Evolutionary conservation across 2,888 invertebrate species (phyloP).

Genomic region (Caenorhabditis auriculariae): DNA sequence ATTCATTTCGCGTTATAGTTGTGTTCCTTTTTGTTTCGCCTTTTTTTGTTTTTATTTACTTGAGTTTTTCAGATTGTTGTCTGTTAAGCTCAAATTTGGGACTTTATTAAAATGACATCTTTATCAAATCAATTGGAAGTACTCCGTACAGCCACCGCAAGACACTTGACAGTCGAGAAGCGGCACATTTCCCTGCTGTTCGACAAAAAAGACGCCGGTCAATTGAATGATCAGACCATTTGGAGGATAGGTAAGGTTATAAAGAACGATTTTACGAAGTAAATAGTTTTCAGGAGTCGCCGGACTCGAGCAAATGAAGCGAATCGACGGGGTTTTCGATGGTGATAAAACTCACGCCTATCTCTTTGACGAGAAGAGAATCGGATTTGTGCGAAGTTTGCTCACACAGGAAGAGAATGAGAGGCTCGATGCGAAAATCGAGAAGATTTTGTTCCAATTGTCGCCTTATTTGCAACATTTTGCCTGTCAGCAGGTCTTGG

Average conservation of each 20-base stretch:
- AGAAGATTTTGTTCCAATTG: slow-evolving; percentile 76
- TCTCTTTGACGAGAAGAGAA: slow-evolving; percentile 78
- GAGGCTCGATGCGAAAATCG: slow-evolving; percentile 76
- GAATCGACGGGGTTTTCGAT: slow-evolving; percentile 75
- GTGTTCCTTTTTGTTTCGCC: too few species aligned
- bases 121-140: slow-evolving; percentile 65
- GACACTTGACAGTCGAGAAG: slow-evolving; percentile 57
- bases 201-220: slow-evolving; percentile 84
- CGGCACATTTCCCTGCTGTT: slow-evolving; percentile 79
- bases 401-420: slow-evolving; percentile 72
- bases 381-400: slow-evolving; percentile 70
- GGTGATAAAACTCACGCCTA: slow-evolving; percentile 73
- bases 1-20: too few species aligned
- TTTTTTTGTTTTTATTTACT: neutral
- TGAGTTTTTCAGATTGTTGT: slow-evolving; percentile 34
- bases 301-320: slow-evolving; percentile 81
- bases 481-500: slow-evolving; percentile 84
- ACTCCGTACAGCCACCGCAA: slow-evolving; percentile 64
- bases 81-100: slow-evolving; percentile 31
- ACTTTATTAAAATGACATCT: slow-evolving; percentile 61
- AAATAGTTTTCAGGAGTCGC: slow-evolving; percentile 69
- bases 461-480: slow-evolving; percentile 87
- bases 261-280: neutral
- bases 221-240: slow-evolving; percentile 80
- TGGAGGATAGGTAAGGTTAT: slow-evolving; percentile 77